Base-by-base conservation (phyloP, 1,140 invertebrate species). In the Calliopsis andreniformis region DNA sequence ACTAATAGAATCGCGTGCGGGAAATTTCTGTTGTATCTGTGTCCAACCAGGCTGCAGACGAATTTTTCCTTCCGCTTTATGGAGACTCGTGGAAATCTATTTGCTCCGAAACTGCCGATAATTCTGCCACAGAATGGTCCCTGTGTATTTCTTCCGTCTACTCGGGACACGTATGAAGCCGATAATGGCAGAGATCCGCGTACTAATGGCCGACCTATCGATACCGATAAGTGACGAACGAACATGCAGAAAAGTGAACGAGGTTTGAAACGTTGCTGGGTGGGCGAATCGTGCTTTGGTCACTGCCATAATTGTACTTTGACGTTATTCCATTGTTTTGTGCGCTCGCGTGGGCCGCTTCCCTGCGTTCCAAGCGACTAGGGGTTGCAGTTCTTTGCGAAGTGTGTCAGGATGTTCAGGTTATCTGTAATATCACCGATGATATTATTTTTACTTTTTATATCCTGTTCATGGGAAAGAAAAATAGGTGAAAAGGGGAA, bases 301-400 rank as follows among this genome's bases (percentile, higher is more conserved):
- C 73, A 67, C 80, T 55, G 56, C 69, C 64, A 75, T 71, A 82
- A 76, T 76, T 56, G 53, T 71, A 59, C 80, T 43, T 75, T 14
- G 25, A 67, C 77, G 42, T 73, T 82, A 43, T 28, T 16, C 80
- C 71, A 79, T 83, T 82, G 76, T 83, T 67, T 70, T 51, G 39
- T 20, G 45, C 8, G 35, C 4, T 18, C 47, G 55, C 70, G 79
- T 81, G 47, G 78, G 61, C 49, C 62, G 64, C 18, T 32, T 25
- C 39, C 18, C 10, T 8, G 20, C 25, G 35, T 35, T 16, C n/a
- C 10, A 53, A 32, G 1, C 43, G 35, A 28, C 43, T 49, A 80
- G 53, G 72, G 78, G 68, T 71, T 70, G 68, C 63, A 53, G 43
- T 53, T 62, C 63, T 16, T 8, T 23, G 0, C 10, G 12, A n/a